These are phyloP conservation scores for Troides helena DNA, from an alignment of 2,888 invertebrate genomes.

Conservation along the genomic window DNA sequence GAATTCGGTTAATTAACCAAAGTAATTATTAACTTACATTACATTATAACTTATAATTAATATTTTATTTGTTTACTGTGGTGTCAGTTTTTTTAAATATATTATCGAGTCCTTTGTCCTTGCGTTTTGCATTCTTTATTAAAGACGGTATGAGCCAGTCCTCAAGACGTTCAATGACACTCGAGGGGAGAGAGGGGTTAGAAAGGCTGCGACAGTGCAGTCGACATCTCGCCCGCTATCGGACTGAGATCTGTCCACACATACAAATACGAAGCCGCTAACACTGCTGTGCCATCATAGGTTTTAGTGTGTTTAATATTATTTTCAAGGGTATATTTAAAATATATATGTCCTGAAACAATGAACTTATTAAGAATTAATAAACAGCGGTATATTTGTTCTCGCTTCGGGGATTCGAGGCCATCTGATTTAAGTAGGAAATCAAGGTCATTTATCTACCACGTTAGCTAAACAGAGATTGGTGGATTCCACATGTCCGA, in stretches of 20 bases:
- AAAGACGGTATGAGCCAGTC: slow-evolving; percentile 51
- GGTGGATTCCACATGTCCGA: too few relatives aligned
- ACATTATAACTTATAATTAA: slow-evolving; percentile 32
- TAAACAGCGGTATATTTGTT: too few relatives aligned
- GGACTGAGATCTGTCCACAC: slow-evolving; percentile 64
- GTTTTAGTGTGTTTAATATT: slow-evolving; percentile 37
- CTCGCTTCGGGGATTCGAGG: too few relatives aligned
- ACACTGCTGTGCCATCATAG: slow-evolving; percentile 31
- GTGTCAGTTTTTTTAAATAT: slow-evolving; percentile 20
- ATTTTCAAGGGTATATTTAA: not conserved
- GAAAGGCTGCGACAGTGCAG: slow-evolving; percentile 64
- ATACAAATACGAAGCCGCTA: slow-evolving; percentile 36
- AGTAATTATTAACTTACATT: not conserved
- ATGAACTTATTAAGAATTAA: not conserved
- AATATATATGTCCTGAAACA: not conserved
- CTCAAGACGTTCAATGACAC: slow-evolving; percentile 70
- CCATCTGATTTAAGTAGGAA: too few relatives aligned
- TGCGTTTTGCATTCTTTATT: slow-evolving; percentile 52
- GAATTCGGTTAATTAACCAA: not conserved
- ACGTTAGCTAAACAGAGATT: too few relatives aligned
- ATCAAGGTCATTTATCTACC: too few relatives aligned
- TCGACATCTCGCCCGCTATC: slow-evolving; percentile 71
- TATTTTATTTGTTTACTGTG: slow-evolving; percentile 10
- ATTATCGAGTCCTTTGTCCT: slow-evolving; percentile 38
- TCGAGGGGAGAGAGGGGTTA: slow-evolving; percentile 43